phyloP scores from a whole-genome alignment of 2,888 invertebrate species.

The Drosophila mimica region DNA sequence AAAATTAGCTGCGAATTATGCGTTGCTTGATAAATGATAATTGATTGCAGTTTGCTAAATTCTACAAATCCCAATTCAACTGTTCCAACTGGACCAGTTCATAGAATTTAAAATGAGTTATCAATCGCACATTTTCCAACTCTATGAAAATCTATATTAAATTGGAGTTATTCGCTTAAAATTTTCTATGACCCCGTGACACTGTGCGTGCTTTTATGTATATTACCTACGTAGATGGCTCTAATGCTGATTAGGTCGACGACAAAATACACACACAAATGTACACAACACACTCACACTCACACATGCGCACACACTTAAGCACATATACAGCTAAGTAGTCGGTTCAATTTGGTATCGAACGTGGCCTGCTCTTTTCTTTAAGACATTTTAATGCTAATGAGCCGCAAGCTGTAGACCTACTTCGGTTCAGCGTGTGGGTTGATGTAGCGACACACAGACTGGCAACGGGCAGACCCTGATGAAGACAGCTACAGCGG shows the following conservation, averaged over 20 bases:
- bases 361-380: conserved; percentile 76
- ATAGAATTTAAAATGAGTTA: conserved; percentile 20
- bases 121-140: conserved; percentile 2
- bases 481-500: conserved; percentile 23
- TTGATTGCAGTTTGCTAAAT: conserved; percentile 44
- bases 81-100: conserved; percentile 19
- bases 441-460: conserved; percentile 63
- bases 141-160: not conserved
- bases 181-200: conserved; percentile 33
- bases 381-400: conserved; percentile 82
- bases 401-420: conserved; percentile 76
- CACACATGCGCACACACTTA: conserved; percentile 13
- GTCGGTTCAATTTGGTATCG: conserved; percentile 80
- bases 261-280: conserved; percentile 39
- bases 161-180: not conserved
- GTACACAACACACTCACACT: conserved; percentile 1
- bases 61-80: conserved; percentile 13
- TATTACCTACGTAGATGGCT: conserved; percentile 79
- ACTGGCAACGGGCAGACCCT: conserved; percentile 52
- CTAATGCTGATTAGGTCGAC: conserved; percentile 76
- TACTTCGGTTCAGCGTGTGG: conserved; percentile 65
- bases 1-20: conserved; percentile 39
- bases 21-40: conserved; percentile 50
- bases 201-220: conserved; percentile 71
- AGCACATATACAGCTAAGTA: conserved; percentile 51